A percentile compares a stretch with the other conserved stretches of the same genome.
These are phyloP conservation scores for Eremobia ochroleuca DNA, from an alignment of 2,888 invertebrate species.

Conservation along the genomic window DNA sequence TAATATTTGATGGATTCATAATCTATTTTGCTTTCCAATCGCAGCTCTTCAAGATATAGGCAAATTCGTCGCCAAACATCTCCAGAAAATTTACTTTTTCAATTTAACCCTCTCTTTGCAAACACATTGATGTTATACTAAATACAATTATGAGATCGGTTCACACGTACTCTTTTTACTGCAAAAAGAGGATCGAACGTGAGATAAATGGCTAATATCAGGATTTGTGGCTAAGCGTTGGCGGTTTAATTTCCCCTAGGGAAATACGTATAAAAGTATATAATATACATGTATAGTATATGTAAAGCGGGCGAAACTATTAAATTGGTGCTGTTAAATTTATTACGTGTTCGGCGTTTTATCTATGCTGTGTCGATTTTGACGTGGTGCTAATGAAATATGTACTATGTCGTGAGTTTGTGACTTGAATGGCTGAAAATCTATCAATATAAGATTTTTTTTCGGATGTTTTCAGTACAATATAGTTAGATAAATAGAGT, in stretches of 20 bases:
- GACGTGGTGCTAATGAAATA: constrained; percentile 31
- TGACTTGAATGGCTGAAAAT: neutral
- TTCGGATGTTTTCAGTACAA: neutral
- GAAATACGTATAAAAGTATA: constrained; percentile 54
- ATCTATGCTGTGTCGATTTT: constrained; percentile 17
- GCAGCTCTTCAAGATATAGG: neutral
- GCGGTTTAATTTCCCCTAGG: constrained; percentile 57
- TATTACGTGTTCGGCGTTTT: constrained; percentile 35
- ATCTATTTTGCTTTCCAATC: constrained; percentile 13
- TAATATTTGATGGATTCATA: constrained; percentile 7
- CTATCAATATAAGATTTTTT: neutral
- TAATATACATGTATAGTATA: constrained; percentile 5
- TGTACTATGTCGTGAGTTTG: constrained; percentile 6
- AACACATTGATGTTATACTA: constrained; percentile 56
- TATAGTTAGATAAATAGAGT: neutral
- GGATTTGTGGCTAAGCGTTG: constrained; percentile 57
- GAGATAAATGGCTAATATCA: constrained; percentile 68
- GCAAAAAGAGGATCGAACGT: constrained; percentile 67
- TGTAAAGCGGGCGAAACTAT: constrained; percentile 52
- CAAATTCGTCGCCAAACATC: neutral
- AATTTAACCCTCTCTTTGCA: constrained; percentile 41
- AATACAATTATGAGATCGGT: constrained; percentile 66
- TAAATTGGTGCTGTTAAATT: constrained; percentile 49
- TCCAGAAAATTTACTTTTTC: constrained; percentile 54
- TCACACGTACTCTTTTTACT: constrained; percentile 69